Conservation (phyloP, 2,113 vertebrate species). For the Albula goreensis region DNA sequence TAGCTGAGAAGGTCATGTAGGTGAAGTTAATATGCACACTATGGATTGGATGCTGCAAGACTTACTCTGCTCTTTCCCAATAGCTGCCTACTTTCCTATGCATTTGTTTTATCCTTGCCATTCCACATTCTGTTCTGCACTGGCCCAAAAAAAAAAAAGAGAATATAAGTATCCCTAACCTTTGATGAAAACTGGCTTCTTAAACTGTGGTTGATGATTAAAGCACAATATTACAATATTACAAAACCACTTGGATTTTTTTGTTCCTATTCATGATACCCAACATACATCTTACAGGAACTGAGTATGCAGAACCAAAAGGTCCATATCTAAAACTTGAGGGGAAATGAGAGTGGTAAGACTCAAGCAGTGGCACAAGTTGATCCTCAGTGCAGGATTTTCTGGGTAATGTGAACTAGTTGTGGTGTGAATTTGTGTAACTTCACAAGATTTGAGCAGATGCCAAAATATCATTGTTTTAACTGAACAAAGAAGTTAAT, state of each 20-base stretch:
- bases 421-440: too few species aligned
- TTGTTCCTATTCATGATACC: background rate
- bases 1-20: background rate
- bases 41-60: background rate
- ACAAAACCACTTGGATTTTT: background rate
- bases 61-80: slow-evolving; percentile 2
- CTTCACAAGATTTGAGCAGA: too few species aligned
- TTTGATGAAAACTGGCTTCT: background rate
- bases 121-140: too few species aligned
- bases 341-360: background rate
- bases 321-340: background rate
- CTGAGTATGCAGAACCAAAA: background rate
- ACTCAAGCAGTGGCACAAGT: background rate
- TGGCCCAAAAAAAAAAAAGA: too few species aligned
- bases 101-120: too few species aligned
- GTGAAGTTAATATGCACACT: background rate
- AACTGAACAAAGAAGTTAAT: too few species aligned
- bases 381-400: too few species aligned
- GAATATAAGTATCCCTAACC: background rate
- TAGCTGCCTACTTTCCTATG: background rate
- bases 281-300: background rate
- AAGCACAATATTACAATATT: too few species aligned
- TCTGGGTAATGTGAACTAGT: too few species aligned
- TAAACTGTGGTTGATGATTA: background rate
- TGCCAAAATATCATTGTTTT: too few species aligned